phyloP scores from a whole-genome alignment of 2,113 vertebrate genomes.

The Sinocyclocheilus anshuiensis region DNA sequence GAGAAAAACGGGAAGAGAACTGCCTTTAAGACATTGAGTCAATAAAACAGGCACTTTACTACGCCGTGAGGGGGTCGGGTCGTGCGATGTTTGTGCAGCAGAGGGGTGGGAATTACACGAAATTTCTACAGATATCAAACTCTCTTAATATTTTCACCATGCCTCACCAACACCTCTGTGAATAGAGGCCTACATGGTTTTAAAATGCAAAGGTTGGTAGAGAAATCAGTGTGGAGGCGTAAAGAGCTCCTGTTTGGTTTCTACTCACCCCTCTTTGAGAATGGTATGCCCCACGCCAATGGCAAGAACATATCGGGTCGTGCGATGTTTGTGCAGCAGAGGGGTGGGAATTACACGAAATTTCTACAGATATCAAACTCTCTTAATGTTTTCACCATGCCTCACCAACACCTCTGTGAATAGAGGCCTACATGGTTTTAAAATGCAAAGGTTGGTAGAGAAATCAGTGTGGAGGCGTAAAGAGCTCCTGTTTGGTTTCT shows the following conservation, averaged over 20 bases:
- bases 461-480: not conserved
- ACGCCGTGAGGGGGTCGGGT: constrained; percentile 55
- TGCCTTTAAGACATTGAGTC: constrained; percentile 64
- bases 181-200: not conserved
- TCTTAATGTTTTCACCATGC: not conserved
- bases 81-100: constrained; percentile 9
- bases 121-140: not conserved
- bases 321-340: constrained; percentile 17
- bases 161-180: not conserved
- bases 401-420: not conserved
- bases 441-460: not conserved
- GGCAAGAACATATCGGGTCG: constrained; percentile 59
- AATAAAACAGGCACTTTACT: constrained; percentile 66
- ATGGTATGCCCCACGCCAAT: constrained; percentile 58
- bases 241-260: not conserved
- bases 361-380: not conserved
- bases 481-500: not conserved
- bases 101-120: not conserved
- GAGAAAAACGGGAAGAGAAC: constrained; percentile 58
- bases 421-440: not conserved
- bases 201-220: not conserved
- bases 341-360: not conserved
- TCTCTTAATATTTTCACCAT: not conserved
- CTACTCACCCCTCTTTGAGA: constrained; percentile 9
- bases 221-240: not conserved